Evolutionary conservation across 2,888 invertebrate species (phyloP).

Genomic region (Troides helena): DNA sequence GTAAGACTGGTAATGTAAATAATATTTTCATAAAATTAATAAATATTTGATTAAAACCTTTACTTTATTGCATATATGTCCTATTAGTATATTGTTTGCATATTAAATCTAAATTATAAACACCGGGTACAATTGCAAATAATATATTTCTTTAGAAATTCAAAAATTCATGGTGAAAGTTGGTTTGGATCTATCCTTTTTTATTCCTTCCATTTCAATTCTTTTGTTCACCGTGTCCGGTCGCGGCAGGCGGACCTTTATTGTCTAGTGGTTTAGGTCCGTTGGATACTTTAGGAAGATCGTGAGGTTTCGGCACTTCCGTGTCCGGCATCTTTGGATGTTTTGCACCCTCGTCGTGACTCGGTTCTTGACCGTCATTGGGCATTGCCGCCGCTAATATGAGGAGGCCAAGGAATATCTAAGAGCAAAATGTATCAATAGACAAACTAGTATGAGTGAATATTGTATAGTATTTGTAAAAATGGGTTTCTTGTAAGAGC

Average conservation of each 20-base stretch:
- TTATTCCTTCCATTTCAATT: conserved; percentile 32
- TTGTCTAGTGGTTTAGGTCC: conserved; percentile 36
- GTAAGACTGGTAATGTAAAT: conserved; percentile 52
- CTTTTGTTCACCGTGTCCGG: conserved; percentile 37
- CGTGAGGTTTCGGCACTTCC: conserved; percentile 44
- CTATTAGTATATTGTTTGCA: too few species aligned
- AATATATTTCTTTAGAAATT: too few species aligned
- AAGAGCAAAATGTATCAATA: background rate
- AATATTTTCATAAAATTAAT: conserved; percentile 36
- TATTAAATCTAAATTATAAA: too few species aligned
- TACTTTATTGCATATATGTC: too few species aligned
- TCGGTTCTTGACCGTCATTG: conserved; percentile 23
- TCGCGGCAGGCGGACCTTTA: conserved; percentile 35
- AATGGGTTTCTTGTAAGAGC: too few species aligned
- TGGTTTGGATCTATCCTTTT: too few species aligned
- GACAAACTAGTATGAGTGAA: background rate
- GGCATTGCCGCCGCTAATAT: conserved; percentile 30
- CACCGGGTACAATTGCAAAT: too few species aligned
- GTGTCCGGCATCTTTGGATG: conserved; percentile 39
- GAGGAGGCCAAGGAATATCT: conserved; percentile 30
- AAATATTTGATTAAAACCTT: conserved; percentile 1
- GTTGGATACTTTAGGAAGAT: conserved; percentile 36
- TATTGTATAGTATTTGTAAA: too few species aligned
- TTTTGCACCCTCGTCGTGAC: conserved; percentile 19
- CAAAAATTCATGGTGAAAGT: too few species aligned